A percentile compares a stretch with the other conserved stretches of the same genome.
phyloP scores from a whole-genome alignment of 2,113 vertebrate genomes.

The Chamaea fasciata region DNA sequence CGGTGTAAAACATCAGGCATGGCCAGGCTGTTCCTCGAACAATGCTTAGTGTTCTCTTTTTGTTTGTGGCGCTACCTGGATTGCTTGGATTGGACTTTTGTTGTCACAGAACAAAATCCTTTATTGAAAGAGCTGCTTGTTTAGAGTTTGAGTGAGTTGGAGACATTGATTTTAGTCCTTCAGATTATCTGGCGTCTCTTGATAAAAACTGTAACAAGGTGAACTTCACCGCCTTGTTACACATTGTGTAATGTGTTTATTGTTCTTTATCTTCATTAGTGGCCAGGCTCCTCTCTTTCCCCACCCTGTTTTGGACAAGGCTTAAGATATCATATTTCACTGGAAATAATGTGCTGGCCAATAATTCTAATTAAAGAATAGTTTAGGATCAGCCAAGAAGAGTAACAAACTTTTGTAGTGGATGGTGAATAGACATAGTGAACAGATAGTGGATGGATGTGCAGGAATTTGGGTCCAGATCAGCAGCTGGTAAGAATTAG shows the following conservation, averaged over 20 bases:
- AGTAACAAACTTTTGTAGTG: background rate
- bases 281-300: background rate
- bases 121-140: background rate
- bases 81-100: background rate
- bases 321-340: background rate
- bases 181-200: background rate
- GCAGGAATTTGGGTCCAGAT: background rate
- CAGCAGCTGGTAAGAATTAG: background rate
- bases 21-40: background rate
- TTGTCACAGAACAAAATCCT: background rate
- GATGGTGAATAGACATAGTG: background rate
- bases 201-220: background rate
- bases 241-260: background rate
- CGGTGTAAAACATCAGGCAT: background rate
- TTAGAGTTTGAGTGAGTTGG: background rate
- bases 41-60: background rate
- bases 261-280: background rate
- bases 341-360: background rate
- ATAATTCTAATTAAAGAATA: background rate
- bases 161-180: background rate
- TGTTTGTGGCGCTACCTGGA: background rate
- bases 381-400: background rate
- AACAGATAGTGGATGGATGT: background rate
- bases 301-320: background rate
- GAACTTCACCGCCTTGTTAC: background rate